Percentiles rank a stretch among this genome's conserved stretches.
Evolutionary conservation across 2,113 vertebrate species (phyloP).

Genomic region (Poeciliopsis turrubarensis): DNA sequence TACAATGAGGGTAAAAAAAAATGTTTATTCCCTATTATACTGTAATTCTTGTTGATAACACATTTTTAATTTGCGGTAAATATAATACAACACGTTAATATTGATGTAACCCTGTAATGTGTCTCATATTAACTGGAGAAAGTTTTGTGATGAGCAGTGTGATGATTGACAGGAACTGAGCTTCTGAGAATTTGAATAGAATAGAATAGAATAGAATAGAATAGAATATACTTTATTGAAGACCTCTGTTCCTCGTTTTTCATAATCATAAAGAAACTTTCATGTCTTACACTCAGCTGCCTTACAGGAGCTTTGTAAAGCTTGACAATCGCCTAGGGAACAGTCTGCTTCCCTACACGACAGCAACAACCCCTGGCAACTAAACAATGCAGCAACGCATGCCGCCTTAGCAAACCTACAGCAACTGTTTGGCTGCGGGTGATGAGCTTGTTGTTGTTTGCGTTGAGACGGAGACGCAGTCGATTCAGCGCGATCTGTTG

Average conservation of each 20-base stretch:
- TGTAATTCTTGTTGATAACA: not conserved
- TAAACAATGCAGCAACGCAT: not conserved
- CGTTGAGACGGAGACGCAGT: slow-evolving; percentile 23
- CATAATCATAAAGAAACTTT: not conserved
- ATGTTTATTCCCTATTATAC: no score
- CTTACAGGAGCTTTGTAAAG: slow-evolving; percentile 7
- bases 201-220: no score
- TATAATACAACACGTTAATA: not conserved
- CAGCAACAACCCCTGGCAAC: slow-evolving; percentile 1
- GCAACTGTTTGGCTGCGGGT: slow-evolving; percentile 4
- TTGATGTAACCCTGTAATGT: not conserved
- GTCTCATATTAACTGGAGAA: no score
- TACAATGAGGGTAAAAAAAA: no score
- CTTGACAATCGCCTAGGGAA: not conserved
- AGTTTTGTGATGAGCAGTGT: no score
- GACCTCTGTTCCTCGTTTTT: not conserved
- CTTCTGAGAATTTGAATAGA: no score
- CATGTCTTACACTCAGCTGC: not conserved
- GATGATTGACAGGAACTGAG: no score
- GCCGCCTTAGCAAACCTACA: slow-evolving; percentile 21
- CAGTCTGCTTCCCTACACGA: slow-evolving; percentile 5
- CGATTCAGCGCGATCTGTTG: slow-evolving; percentile 58
- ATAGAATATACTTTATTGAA: no score
- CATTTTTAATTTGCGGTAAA: not conserved
- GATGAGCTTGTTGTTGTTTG: not conserved